Conservation (phyloP, 2,888 invertebrate genomes). For the Hyposoter dolosus region DNA sequence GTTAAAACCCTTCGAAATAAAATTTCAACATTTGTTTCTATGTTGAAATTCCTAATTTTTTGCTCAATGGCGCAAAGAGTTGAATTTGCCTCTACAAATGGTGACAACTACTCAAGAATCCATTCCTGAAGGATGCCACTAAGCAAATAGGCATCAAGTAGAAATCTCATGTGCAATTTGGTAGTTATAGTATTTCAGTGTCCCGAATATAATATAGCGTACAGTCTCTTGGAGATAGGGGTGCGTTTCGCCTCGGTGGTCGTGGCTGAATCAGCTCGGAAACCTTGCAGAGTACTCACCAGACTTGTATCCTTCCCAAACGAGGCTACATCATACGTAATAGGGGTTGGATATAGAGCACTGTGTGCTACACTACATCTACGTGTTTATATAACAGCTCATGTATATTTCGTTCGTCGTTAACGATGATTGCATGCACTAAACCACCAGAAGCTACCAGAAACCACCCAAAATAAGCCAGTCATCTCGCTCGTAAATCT, state of each 20-base stretch:
- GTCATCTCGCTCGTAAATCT: slow-evolving; percentile 29
- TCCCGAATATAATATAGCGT: slow-evolving; percentile 31
- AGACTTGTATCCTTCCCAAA: slow-evolving; percentile 67
- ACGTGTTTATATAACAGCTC: slow-evolving; percentile 38
- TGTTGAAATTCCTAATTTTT: not conserved
- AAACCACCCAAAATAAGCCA: not conserved
- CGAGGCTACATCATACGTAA: slow-evolving; percentile 76
- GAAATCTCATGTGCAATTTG: slow-evolving; percentile 39
- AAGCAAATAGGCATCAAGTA: slow-evolving; percentile 3
- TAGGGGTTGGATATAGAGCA: slow-evolving; percentile 61
- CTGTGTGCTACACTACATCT: slow-evolving; percentile 13
- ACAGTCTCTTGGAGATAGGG: slow-evolving; percentile 67
- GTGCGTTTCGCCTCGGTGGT: slow-evolving; percentile 78
- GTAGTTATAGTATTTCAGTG: slow-evolving; percentile 35
- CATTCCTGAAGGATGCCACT: not conserved
- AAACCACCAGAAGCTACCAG: slow-evolving; percentile 41
- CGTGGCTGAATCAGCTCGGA: slow-evolving; percentile 81
- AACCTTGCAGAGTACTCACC: slow-evolving; percentile 71
- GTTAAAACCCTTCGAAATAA: not conserved
- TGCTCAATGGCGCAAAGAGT: not conserved
- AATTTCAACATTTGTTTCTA: not conserved
- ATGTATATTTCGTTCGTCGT: slow-evolving; percentile 64
- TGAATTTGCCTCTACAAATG: not conserved
- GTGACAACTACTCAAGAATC: not conserved
- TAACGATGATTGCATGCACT: slow-evolving; percentile 62